Conservation (phyloP, 2,113 vertebrate species). For the Ptilorrhoa leucosticta region DNA sequence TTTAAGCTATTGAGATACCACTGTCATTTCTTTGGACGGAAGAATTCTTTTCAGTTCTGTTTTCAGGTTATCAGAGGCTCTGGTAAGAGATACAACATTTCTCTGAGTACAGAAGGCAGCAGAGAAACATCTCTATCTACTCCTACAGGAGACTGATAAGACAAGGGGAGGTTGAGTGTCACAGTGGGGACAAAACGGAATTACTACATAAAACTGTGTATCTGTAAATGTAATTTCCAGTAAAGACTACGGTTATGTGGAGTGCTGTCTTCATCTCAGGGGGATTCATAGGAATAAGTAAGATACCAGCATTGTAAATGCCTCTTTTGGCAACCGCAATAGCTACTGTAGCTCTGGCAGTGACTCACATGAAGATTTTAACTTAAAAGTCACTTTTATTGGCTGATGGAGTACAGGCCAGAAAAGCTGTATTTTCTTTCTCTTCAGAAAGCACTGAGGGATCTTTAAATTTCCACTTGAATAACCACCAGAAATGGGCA, state of each 20-base stretch:
- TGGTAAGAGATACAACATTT: background rate
- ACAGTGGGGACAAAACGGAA: background rate
- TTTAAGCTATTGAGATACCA: background rate
- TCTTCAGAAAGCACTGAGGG: background rate
- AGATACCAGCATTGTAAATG: background rate
- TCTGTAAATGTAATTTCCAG: conserved; percentile 20
- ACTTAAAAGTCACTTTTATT: background rate
- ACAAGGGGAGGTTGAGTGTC: background rate
- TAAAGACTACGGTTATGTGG: background rate
- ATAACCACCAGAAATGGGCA: background rate
- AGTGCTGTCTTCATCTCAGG: background rate
- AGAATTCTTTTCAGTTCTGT: background rate
- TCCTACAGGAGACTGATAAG: background rate
- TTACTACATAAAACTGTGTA: background rate
- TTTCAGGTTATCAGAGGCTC: background rate
- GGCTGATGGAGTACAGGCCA: background rate
- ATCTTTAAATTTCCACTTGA: conserved; percentile 5
- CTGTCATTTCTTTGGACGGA: background rate
- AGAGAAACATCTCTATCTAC: background rate
- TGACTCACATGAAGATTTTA: background rate
- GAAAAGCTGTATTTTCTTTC: background rate
- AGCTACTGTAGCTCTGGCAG: background rate
- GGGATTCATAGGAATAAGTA: conserved; percentile 5
- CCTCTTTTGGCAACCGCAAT: background rate
- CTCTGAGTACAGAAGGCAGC: background rate